Evolutionary conservation across 1,140 invertebrate genomes (phyloP), one percentile per base, ranked within the genome.

Genomic region (Drosophila burlai): DNA sequence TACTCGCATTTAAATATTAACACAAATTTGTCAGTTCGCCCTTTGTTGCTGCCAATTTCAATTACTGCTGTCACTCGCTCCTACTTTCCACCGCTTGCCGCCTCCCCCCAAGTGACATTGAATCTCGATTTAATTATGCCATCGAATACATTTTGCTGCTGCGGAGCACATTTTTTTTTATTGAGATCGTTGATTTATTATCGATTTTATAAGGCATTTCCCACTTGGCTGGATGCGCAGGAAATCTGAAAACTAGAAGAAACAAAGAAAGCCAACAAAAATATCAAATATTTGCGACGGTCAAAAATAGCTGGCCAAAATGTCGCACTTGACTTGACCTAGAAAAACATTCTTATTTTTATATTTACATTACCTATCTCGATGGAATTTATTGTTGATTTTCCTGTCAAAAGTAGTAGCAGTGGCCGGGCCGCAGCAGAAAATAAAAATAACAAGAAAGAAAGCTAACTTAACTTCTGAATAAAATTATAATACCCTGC

Each of bases 281-380:
- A 57, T 24, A 34, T 72, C 13, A 50, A 57, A 42, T 47, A 54
- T 61, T 64, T 47, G 13, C 31, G 31, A 40, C n/a, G 40, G n/a
- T 40, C 42, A 60, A 69, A 80, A 54, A 75, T 43, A 57, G 54
- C 49, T 76, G 55, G 38, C 49, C 64, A 36, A 79, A 79, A 79
- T 65, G 67, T 79, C 76, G 46, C 57, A 43, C 66, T 72, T 36
- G 67, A 79, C 76, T 80, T 80, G 76, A 80, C 77, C 77, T 68
- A 80, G 76, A 80, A 75, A 71, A 83, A 80, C 67, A 74, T 83
- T 83, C 38, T 72, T 62, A 89, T 87, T 89, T 81, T 68, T 80
- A 83, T 89, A 89, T 89, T 83, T 81, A 83, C 85, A 65, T 49
- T 66, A 72, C 60, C 60, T 68, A 81, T 85, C 57, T 60, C 42